Base-by-base conservation (phyloP, 2,888 invertebrate genomes). In the Cenopis cana region DNA sequence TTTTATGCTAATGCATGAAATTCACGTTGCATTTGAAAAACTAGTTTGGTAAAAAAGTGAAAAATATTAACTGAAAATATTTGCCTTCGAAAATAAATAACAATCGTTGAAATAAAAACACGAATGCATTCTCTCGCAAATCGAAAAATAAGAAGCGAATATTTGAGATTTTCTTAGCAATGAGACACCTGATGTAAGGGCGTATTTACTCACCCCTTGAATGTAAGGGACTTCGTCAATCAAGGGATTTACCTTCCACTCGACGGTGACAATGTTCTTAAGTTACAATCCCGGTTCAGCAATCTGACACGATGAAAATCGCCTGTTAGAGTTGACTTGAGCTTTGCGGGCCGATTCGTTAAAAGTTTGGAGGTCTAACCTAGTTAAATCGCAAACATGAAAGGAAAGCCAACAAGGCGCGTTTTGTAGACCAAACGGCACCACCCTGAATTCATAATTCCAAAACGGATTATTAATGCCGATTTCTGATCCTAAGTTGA, bases 241-340 rank as follows among this genome's bases (percentile, higher is more conserved):
- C 89, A 89, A 85, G 82, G 89, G 91, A 89, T 89, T 91, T 90
- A 85, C 86, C 85, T 88, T 87, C 87, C 89, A 87, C 90, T 89
- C 83, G 84, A 89, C 82, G 83, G 81, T 85, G 89, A 89, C 89
- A 89, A 90, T 84, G 85, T 88, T 90, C 90, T 90, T 86, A 87
- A 73, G 85, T 90, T 90, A 90, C 90, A 89, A 89, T 85, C 86
- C 85, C 78, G 81, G 84, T 85, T 90, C 86, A 86, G 89, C 83
- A 88, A 90, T 85, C 78, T 81, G 89, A 90, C 86, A 85, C 89
- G 86, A 85, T 82, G 82, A 85, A 82, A 82, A 82, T 80, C 81
- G 80, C 81, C 82, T 77, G 81, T 82, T 82, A 80, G 81, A 81
- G 81, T 79, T 70, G 55, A 71, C 66, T 71, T 61, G 66, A 66